A percentile compares a stretch with the other conserved stretches of the same genome.
Evolutionary conservation across 2,888 invertebrate genomes (phyloP).

Genomic region (Agrilus biguttatus): DNA sequence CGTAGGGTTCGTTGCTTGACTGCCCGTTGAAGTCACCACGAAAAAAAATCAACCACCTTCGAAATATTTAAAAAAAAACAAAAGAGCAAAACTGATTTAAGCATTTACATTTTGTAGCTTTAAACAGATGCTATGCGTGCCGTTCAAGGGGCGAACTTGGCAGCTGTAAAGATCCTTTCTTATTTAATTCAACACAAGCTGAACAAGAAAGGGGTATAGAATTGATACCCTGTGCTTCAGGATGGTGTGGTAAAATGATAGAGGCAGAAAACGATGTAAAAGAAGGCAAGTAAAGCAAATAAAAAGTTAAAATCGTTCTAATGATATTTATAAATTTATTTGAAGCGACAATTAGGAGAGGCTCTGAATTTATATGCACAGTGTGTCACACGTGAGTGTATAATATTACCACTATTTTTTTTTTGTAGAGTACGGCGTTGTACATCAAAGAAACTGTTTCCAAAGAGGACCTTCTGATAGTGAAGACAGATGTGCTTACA

Average conservation of each 20-base stretch:
- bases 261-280: slow-evolving; percentile 65
- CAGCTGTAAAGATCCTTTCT: slow-evolving; percentile 78
- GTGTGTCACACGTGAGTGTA: not conserved
- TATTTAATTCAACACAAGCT: slow-evolving; percentile 61
- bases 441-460: slow-evolving; percentile 76
- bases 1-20: not conserved
- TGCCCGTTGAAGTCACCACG: slow-evolving; percentile 6
- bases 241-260: slow-evolving; percentile 85
- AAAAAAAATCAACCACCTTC: not conserved
- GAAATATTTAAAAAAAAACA: not conserved
- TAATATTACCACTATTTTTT: slow-evolving; percentile 1
- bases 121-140: slow-evolving; percentile 68
- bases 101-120: slow-evolving; percentile 38
- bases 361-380: not conserved
- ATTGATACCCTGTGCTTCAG: slow-evolving; percentile 70
- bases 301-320: not conserved
- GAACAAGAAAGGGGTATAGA: slow-evolving; percentile 57
- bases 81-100: not conserved
- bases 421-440: slow-evolving; percentile 63
- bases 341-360: not conserved
- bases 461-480: slow-evolving; percentile 77
- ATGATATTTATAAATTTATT: not conserved
- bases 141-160: slow-evolving; percentile 78
- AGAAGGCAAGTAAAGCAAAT: slow-evolving; percentile 41
- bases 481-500: slow-evolving; percentile 80